A percentile compares a stretch with the other conserved stretches of the same genome.
Conservation (phyloP, 2,797 vertebrate species). For the Apogon hyalosoma region DNA sequence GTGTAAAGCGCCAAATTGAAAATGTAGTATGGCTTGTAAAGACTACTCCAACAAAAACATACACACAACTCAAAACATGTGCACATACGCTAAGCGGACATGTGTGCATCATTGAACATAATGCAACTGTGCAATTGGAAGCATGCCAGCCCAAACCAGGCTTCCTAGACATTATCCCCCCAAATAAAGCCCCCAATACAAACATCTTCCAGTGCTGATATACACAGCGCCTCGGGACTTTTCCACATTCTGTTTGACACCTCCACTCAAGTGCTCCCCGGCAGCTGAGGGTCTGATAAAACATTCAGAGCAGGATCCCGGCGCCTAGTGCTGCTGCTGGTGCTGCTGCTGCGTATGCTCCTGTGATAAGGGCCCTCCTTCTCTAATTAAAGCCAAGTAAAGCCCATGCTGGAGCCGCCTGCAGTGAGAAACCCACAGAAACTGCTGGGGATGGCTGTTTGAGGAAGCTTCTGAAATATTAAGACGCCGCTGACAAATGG, state of each 20-base stretch:
- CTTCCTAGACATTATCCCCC: neutral
- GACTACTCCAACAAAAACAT: constrained; percentile 24
- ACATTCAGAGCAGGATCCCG: constrained; percentile 87
- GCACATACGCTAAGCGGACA: constrained; percentile 9
- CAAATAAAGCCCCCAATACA: constrained; percentile 50
- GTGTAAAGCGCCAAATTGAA: constrained; percentile 18
- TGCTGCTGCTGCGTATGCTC: constrained; percentile 39
- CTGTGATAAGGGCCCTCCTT: constrained; percentile 65
- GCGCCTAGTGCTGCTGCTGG: constrained; percentile 44
- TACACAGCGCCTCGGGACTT: constrained; percentile 56
- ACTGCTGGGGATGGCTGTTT: constrained; percentile 60
- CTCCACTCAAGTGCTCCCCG: constrained; percentile 74
- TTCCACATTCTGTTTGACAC: constrained; percentile 87
- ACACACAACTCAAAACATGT: constrained; percentile 18
- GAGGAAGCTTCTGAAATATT: constrained; percentile 79
- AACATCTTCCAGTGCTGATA: constrained; percentile 53
- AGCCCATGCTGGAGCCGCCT: constrained; percentile 56
- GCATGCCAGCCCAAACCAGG: constrained; percentile 14
- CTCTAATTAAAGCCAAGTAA: constrained; percentile 70
- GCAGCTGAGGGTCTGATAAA: constrained; percentile 82
- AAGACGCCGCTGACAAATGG: constrained; percentile 73
- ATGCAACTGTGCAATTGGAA: constrained; percentile 28
- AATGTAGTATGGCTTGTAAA: constrained; percentile 13
- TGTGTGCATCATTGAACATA: constrained; percentile 32
- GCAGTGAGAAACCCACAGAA: constrained; percentile 54